Base-by-base conservation (phyloP, 2,888 invertebrate species). In the Gonocerus acuteangulatus region DNA sequence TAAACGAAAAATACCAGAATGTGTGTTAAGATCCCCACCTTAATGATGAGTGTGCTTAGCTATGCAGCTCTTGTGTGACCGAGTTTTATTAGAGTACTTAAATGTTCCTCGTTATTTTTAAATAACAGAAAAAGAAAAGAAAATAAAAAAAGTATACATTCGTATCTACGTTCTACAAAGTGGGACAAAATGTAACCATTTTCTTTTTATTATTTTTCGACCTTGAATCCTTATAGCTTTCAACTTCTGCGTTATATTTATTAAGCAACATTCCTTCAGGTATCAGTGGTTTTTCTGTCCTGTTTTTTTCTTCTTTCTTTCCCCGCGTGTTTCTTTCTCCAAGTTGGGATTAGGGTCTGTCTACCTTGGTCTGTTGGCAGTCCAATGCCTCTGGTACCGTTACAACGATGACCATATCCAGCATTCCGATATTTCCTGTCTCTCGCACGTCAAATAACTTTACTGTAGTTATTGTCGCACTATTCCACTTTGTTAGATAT, bases 241-340 rank as follows among this genome's bases (percentile, higher is more conserved):
- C 39, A 15, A 39, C n/a, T n/a, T 39, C 39, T 39, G n/a, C 39
- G 39, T 39, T n/a, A 39, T 39, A 39, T 39, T 39, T 39, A 39
- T 39, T 15, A 39, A 39, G 39, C 39, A 39, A 15, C 39, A 39
- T 39, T 39, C 39, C 39, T 39, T 39, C 39, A 39, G 39, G 39
- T 39, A 39, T 39, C 39, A 13, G 39, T 6, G 27, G 27, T 27
- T 27, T 39, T 39, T 11, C 15, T 4, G 4, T 39, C 15, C 9
- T 39, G 4, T 39, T 39, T 39, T 11, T 39, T 39, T 13, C 27
- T 9, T 27, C 27, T 9, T 9, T 27, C 27, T 27, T 9, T 6
- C 27, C 9, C 27, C 4, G 27, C 4, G 4, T 27, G 27, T 27
- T 27, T 39, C 39, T 39, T 39, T 39, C 39, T 39, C 39, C 39